These are phyloP conservation scores for Polypedilum pembai DNA, from an alignment of 1,140 invertebrate genomes.

Conservation along the genomic window DNA sequence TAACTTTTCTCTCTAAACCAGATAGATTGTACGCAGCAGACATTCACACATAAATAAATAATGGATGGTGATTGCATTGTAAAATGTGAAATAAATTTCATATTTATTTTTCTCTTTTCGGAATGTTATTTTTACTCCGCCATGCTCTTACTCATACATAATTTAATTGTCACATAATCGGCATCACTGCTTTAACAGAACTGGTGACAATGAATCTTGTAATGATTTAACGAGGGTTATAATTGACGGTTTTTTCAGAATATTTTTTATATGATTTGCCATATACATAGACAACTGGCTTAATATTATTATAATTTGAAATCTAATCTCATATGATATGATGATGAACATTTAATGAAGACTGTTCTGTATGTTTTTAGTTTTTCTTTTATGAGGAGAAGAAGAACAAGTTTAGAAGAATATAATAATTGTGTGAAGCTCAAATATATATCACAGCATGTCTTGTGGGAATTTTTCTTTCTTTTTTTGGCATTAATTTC, in stretches of 20 bases:
- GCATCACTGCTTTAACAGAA: no score
- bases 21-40: neutral
- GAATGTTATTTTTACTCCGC: neutral
- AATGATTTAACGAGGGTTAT: neutral
- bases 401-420: neutral
- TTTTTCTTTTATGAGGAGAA: neutral
- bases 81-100: neutral
- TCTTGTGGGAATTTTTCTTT: no score
- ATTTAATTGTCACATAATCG: constrained; percentile 7
- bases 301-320: constrained; percentile 15
- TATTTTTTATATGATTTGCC: neutral
- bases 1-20: neutral
- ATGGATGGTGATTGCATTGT: neutral
- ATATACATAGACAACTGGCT: neutral
- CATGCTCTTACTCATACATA: neutral
- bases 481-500: no score
- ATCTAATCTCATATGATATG: constrained; percentile 13
- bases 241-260: neutral
- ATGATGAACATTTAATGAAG: constrained; percentile 7
- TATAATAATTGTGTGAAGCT: no score
- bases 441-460: no score
- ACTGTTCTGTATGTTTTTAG: neutral
- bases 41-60: neutral
- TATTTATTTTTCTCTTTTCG: neutral
- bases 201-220: neutral